Conservation (phyloP, 2,888 invertebrate genomes). For the Tetragnatha montana region DNA sequence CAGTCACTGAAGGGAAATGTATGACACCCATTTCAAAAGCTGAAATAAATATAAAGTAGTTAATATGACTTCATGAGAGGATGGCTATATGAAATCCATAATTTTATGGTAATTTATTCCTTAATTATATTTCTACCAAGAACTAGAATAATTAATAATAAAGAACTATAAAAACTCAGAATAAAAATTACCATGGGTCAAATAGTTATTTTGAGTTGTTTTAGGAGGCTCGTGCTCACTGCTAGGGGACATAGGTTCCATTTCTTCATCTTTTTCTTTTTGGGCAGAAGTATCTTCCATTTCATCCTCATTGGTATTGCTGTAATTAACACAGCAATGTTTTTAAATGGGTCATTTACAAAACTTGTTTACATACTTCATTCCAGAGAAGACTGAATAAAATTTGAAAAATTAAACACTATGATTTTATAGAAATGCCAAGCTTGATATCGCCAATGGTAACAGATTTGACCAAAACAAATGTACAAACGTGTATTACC, state of each 20-base stretch:
- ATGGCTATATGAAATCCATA: not conserved
- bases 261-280: slow-evolving; percentile 67
- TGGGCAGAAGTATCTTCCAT: slow-evolving; percentile 47
- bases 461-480: too few species aligned
- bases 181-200: slow-evolving; percentile 29
- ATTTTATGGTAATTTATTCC: too few species aligned
- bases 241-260: slow-evolving; percentile 54
- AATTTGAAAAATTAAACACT: not conserved
- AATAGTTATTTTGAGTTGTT: slow-evolving; percentile 45
- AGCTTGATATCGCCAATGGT: too few species aligned
- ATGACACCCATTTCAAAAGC: slow-evolving; percentile 74
- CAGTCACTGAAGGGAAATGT: slow-evolving; percentile 92
- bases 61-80: not conserved
- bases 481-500: too few species aligned
- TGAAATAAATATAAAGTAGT: not conserved
- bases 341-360: too few species aligned
- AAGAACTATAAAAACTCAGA: too few species aligned
- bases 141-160: too few species aligned
- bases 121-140: too few species aligned
- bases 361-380: too few species aligned
- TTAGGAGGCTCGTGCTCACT: slow-evolving; percentile 57
- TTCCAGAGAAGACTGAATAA: not conserved
- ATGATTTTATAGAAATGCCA: too few species aligned
- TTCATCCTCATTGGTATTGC: slow-evolving; percentile 65
- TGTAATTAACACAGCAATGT: not conserved